These are phyloP conservation scores for Carlito syrichta DNA, from an alignment of 2,113 vertebrate genomes.

Conservation along the genomic window DNA sequence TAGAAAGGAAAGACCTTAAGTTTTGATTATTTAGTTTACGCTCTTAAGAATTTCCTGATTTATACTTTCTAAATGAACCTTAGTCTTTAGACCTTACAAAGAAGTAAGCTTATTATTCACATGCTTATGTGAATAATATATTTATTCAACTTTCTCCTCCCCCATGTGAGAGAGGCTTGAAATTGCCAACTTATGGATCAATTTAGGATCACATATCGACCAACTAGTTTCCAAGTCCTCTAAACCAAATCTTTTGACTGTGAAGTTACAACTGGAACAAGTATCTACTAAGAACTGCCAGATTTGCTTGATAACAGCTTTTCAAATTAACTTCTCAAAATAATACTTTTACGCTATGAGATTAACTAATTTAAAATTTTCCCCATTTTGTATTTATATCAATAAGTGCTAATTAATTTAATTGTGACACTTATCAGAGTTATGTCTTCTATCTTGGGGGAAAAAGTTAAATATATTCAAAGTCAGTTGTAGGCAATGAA, in stretches of 20 bases:
- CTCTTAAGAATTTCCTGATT: constrained; percentile 61
- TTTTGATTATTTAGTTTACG: constrained; percentile 63
- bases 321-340: constrained; percentile 3
- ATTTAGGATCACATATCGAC: not conserved
- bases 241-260: constrained; percentile 21
- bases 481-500: not conserved
- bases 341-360: not conserved
- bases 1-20: constrained; percentile 49
- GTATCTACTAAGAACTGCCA: not conserved
- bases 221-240: not conserved
- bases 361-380: constrained; percentile 32
- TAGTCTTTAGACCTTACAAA: constrained; percentile 59
- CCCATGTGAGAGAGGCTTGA: constrained; percentile 18
- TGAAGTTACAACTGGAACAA: constrained; percentile 3
- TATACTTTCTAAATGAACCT: constrained; percentile 62
- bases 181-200: constrained; percentile 41
- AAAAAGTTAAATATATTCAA: constrained; percentile 23
- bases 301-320: not conserved
- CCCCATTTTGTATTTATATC: not conserved
- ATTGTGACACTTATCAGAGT: not conserved
- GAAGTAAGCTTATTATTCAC: constrained; percentile 31
- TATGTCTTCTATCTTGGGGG: not conserved
- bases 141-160: constrained; percentile 38
- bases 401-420: not conserved
- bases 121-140: constrained; percentile 49